Evolutionary conservation across 2,113 vertebrate genomes (phyloP).

Genomic region (Notarius quadriscutis): DNA sequence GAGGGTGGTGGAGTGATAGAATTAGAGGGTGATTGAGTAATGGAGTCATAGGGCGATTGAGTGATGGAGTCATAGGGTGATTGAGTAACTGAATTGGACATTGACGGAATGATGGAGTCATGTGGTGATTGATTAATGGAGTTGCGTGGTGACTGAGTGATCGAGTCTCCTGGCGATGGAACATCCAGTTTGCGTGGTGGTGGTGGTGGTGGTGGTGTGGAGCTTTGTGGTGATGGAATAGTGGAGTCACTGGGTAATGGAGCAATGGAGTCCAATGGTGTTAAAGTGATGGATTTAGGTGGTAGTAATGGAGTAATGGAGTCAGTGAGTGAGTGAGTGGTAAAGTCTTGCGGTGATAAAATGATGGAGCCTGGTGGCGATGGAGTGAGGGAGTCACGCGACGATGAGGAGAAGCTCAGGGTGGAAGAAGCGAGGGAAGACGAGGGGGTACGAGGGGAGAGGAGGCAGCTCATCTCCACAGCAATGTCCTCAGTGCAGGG

Average conservation of each 20-base stretch:
- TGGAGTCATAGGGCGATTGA: background rate
- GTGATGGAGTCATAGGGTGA: background rate
- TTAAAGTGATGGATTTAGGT: constrained; percentile 8
- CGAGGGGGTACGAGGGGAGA: constrained; percentile 56
- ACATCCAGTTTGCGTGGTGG: background rate
- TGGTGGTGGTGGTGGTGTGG: background rate
- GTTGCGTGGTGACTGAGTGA: background rate
- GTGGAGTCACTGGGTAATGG: background rate
- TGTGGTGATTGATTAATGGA: background rate
- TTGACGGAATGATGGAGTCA: background rate
- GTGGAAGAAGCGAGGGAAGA: constrained; percentile 33
- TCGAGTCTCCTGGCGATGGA: background rate
- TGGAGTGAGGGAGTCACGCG: constrained; percentile 1
- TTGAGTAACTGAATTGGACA: background rate
- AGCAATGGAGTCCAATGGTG: constrained; percentile 5
- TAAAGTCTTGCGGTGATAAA: background rate
- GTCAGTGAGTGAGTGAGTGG: background rate
- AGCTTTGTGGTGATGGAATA: constrained; percentile 4
- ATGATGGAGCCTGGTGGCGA: constrained; percentile 26
- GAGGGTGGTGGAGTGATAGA: background rate
- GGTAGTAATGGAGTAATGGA: background rate
- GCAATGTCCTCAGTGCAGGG: constrained; percentile 83
- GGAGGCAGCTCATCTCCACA: constrained; percentile 72
- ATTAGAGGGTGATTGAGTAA: background rate
- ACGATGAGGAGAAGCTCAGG: constrained; percentile 18